These are phyloP conservation scores for Semotilus atromaculatus DNA, from an alignment of 2,797 vertebrate species.

Conservation along the genomic window DNA sequence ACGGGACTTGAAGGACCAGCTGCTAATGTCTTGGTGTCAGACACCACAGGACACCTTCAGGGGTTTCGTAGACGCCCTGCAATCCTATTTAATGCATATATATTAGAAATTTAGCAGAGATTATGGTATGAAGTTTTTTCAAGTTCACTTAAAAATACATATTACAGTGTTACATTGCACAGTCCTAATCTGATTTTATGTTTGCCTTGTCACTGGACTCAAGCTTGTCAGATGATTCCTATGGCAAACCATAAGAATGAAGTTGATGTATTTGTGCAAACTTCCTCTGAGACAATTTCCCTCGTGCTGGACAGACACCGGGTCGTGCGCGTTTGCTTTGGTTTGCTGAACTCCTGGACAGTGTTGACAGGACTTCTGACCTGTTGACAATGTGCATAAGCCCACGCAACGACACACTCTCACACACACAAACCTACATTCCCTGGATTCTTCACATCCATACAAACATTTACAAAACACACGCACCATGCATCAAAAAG, in stretches of 20 bases:
- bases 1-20: not conserved
- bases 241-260: not conserved
- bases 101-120: not conserved
- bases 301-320: slow-evolving; percentile 70
- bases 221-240: too few species aligned
- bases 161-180: too few species aligned
- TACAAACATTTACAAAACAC: slow-evolving; percentile 27
- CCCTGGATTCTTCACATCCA: slow-evolving; percentile 39
- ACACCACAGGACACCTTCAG: not conserved
- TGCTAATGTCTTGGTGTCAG: not conserved
- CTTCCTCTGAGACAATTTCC: slow-evolving; percentile 72
- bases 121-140: not conserved
- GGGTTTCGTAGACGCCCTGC: not conserved
- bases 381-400: slow-evolving; percentile 60
- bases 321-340: slow-evolving; percentile 68
- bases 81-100: not conserved
- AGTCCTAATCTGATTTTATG: too few species aligned
- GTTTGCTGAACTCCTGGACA: slow-evolving; percentile 67
- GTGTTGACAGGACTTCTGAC: slow-evolving; percentile 65
- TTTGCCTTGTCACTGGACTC: too few species aligned
- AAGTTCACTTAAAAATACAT: too few species aligned
- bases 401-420: slow-evolving; percentile 53
- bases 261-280: slow-evolving; percentile 66
- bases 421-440: slow-evolving; percentile 43
- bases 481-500: slow-evolving; percentile 51